Base-by-base conservation (phyloP, 92 coral and sea anemone genomes). In the Scolanthus callimorphus region DNA sequence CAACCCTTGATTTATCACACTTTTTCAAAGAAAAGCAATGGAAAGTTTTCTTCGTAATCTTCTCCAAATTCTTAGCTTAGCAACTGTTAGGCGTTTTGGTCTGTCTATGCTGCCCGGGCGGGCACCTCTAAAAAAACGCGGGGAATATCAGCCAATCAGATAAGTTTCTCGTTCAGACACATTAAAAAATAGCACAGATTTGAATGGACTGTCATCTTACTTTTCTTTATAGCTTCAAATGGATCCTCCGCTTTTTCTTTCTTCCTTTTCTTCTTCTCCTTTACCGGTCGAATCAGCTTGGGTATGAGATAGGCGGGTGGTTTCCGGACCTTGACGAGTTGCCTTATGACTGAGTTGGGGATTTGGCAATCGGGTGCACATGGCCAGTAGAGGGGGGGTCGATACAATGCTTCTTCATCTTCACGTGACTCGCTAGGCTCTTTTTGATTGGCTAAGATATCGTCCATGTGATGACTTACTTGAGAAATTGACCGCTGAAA, bases 301-400 rank as follows among this genome's bases (percentile, higher is more conserved):
- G 81, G 73, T 41, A 83, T 55, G 21, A 88, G 76, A 57, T 79
- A 79, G 0, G 26, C 51, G 0, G 88, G 98, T 8, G 78, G 49
- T 23, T 47, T 59, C 55, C 69, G 71, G 6, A 76, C 65, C 20
- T 66, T 78, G 25, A 80, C 64, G 43, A 45, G 27, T 28, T 54
- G 57, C 13, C 98, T 74, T 8, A 92, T 77, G n/a, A 92, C 94
- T 23, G 98, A 92, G 57, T 92, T 92, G 1, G 98, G 98, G 21
- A 92, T 88, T 29, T 4, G 70, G 30, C 96, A 91, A 53, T 92
- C 98, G 9, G 98, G 98, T 2, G 98, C 98, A 34, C 94, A 88
- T 17, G 96, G 94, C 98, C 98, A 92, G 73, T 68, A 92, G 12
- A 67, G 23, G 2, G 75, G 75, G 11, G 75, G 75, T 0, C 50